These are phyloP conservation scores for Uria lomvia DNA, from an alignment of 2,113 vertebrate genomes.

Conservation along the genomic window DNA sequence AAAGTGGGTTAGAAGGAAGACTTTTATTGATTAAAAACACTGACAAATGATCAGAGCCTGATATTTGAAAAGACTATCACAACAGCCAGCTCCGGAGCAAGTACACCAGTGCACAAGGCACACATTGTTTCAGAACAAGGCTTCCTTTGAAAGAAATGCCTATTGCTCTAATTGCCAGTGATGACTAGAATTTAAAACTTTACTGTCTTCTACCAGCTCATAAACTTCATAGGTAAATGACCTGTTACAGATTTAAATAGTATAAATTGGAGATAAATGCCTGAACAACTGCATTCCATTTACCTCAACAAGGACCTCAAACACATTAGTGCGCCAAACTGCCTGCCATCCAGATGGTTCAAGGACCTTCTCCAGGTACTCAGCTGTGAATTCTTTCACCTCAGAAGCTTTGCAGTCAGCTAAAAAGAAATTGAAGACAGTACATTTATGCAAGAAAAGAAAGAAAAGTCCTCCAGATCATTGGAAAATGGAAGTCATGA, in stretches of 20 bases:
- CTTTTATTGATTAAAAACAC: not conserved
- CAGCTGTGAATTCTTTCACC: constrained; percentile 85
- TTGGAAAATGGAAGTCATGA: not conserved
- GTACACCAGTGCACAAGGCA: not conserved
- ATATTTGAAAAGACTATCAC: not conserved
- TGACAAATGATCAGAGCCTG: not conserved
- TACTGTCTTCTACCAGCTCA: constrained; percentile 1
- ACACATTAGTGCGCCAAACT: constrained; percentile 86
- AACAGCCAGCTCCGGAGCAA: not conserved
- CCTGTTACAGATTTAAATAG: not conserved
- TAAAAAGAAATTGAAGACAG: constrained; percentile 49
- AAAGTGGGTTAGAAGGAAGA: not conserved
- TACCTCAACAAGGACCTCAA: constrained; percentile 91
- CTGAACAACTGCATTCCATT: constrained; percentile 9
- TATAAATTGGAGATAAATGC: not conserved
- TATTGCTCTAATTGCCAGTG: not conserved
- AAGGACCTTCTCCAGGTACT: constrained; percentile 91
- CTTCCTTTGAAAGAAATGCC: not conserved
- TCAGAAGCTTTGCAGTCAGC: constrained; percentile 95
- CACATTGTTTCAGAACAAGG: not conserved
- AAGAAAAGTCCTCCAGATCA: not conserved
- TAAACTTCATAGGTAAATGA: constrained; percentile 9
- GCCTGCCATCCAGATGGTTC: constrained; percentile 90
- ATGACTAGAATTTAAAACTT: not conserved
- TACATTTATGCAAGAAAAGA: not conserved